Evolutionary conservation across 1,140 invertebrate species (phyloP), one percentile per base, ranked within the genome.

Genomic region (Ceratitis capitata): DNA sequence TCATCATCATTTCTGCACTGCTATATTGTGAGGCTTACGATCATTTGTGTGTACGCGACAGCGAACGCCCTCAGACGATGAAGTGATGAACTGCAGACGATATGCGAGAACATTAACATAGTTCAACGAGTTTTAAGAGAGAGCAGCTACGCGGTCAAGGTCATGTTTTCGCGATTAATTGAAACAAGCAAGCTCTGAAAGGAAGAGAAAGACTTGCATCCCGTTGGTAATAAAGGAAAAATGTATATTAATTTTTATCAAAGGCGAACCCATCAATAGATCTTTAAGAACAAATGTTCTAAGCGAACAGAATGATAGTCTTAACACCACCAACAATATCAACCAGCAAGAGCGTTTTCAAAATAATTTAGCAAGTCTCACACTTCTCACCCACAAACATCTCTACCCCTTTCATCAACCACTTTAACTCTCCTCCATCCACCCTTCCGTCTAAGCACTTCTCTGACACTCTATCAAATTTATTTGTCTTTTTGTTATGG

Each of bases 391-490:
- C 9, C 23, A n/a, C 16, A 23, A 78, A 23, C 19, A 1, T 45
- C 16, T 39, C 32, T 78, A 10, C 12, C 35, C 1, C 35, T 26
- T 9, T 3, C 39, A 78, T 23, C 19, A 23, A 16, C 7, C 69
- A 47, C 39, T 39, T 45, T 26, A 45, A n/a, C 69, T 39, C 39
- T 35, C n/a, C n/a, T 23, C 9, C 69, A 78, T 29, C 53, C n/a
- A 58, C 2, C 2, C 5, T 0, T 0, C 35, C 35, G 83, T 39
- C 78, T 42, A 45, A 16, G 51, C 49, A 85, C 58, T 85, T 82
- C 51, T 26, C 51, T 51, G 69, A 78, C 69, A 78, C 89, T 87
- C 85, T 87, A 86, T 87, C 87, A 87, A 88, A 87, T 85, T 85
- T 85, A 85, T 85, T 85, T 85, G 84, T 69, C 61, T 85, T 85